Base-by-base conservation (phyloP, 2,797 vertebrate species). In the Falco cherrug region DNA sequence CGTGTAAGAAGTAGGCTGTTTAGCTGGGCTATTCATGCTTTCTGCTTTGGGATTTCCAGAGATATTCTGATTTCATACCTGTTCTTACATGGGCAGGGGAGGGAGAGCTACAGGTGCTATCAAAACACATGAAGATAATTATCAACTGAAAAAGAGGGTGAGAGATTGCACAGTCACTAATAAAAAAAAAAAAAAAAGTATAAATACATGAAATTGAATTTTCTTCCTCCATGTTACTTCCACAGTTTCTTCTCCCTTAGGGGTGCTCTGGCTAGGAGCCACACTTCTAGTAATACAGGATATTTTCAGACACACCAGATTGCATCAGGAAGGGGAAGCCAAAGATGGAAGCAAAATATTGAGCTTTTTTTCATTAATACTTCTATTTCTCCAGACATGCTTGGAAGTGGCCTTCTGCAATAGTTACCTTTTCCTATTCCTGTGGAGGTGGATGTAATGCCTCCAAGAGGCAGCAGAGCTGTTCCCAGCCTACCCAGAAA, bases 401-500 rank as follows among this genome's bases (percentile, higher is more conserved):
- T 61, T 15, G 20, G 37, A 74, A 81, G 56, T 15, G 6, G 8
- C 28, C 26, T 76, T 67, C 48, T 4, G 3, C 1, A 1, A 7
- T 19, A 73, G 28, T 45, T 54, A 20, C 8, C n/a, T 6, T 56
- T 73, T 70, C 24, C 16, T 13, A 4, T 31, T 64, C 21, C 21
- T 28, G 35, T 16, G 22, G 41, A 84, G 17, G 1, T 10, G 11
- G 26, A 22, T 70, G 24, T 18, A 28, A 6, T 0, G 0, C 63
- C 16, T 45, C 43, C 56, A 56, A 45, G 33, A 63, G 26, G 29
- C 68, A 73, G 22, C 45, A 71, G 39, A 84, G 50, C 45, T 76
- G 5, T 41, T 95, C 53, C 54, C 9, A 35, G 35, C 22, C 41
- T 91, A 60, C n/a, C 13, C 64, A 47, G 69, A 85, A 80, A 69